Conservation (phyloP, 2,888 invertebrate genomes). For the Noctua janthina region DNA sequence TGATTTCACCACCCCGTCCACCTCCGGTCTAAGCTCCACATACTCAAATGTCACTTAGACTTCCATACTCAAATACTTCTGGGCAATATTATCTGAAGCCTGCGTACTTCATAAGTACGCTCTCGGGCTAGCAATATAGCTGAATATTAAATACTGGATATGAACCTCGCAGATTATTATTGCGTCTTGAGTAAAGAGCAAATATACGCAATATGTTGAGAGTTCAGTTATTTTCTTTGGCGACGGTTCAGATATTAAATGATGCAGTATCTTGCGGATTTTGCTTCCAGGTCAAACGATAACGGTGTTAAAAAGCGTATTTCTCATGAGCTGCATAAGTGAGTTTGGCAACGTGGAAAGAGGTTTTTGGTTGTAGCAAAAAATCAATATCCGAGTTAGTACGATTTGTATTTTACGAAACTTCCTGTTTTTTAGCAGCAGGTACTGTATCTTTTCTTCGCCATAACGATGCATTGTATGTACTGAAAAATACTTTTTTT, state of each 20-base stretch:
- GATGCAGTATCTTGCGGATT: conserved; percentile 5
- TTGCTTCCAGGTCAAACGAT: neutral
- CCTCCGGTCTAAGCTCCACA: neutral
- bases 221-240: conserved; percentile 41
- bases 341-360: neutral
- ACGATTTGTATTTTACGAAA: neutral
- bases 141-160: conserved; percentile 58
- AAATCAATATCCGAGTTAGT: neutral
- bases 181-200: conserved; percentile 49
- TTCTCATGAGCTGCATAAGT: neutral
- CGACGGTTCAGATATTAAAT: conserved; percentile 35
- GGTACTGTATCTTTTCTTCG: neutral
- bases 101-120: conserved; percentile 37
- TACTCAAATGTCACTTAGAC: conserved; percentile 17
- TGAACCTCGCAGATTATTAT: conserved; percentile 46
- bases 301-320: neutral
- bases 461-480: neutral
- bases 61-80: conserved; percentile 40
- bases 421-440: neutral
- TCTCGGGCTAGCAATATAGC: conserved; percentile 46
- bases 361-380: neutral
- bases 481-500: no score
- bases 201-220: conserved; percentile 42
- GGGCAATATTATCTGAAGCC: conserved; percentile 32
- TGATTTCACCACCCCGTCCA: neutral